Base-by-base conservation (phyloP, 1,140 invertebrate species). In the Caenorhabditis tropicalis region DNA sequence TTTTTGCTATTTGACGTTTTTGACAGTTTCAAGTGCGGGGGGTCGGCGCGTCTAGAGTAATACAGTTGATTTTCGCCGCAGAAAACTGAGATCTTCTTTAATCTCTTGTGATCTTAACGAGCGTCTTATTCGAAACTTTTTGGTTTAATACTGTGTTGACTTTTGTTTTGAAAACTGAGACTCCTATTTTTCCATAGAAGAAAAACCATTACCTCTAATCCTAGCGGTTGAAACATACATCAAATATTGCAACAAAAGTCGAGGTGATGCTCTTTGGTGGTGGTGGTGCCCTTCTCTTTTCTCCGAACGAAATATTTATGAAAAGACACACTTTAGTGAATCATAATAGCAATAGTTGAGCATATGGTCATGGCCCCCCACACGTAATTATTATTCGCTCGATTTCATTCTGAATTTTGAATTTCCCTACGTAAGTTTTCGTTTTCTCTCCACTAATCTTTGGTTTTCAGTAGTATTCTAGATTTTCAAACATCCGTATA, bases 21-120 rank as follows among this genome's bases (percentile, higher is more conserved):
- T 74, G 65, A 74, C 65, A 74, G 65, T 74, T 74, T 74, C 36
- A 74, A 74, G 65, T 74, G 65, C 65, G 65, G 65, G 65, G 39
- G 65, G 65, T 74, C 65, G 65, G 6, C 6, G 33, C 19, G 65
- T 74, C 53, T 58, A 31, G 24, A n/a, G 10, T 58, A 58, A 58
- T 31, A 58, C 53, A 58, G 27, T 31, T 1, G 21, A 29, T 58
- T 58, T 31, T 29, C 53, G 21, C n/a, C 53, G 27, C 53, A 7
- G n/a, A 24, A 31, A 27, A 58, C 10, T 27, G 12, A 58, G 24
- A 24, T 6, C 29, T 29, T 27, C 15, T 51, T 24, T 56, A 56
- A 56, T 56, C 53, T 56, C 15, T 10, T 24, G 7, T 56, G 53
- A 56, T 56, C 53, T 56, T 56, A 24, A n/a, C 53, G 24, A 56